Conservation (phyloP, 2,888 invertebrate species). For the Melangyna quadrimaculata region DNA sequence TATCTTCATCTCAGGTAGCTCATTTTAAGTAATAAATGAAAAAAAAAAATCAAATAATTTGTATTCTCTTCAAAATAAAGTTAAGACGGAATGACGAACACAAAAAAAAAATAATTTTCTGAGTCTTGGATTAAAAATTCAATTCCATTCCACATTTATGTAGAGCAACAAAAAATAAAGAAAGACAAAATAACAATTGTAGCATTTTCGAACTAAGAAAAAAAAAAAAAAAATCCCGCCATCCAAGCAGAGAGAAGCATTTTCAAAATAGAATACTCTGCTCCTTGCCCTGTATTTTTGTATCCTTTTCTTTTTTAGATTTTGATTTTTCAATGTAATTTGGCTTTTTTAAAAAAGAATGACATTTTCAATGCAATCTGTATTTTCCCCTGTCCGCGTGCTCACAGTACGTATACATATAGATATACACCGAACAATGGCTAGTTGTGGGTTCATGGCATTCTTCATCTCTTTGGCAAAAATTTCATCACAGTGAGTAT, state of each 20-base stretch:
- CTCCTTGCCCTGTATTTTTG: background rate
- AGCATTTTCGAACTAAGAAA: conserved; percentile 10
- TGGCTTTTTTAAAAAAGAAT: conserved; percentile 40
- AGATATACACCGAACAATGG: background rate
- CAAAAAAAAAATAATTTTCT: background rate
- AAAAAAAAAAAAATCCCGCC: background rate
- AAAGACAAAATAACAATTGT: conserved; percentile 7
- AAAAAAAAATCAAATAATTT: too few relatives aligned
- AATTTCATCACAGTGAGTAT: conserved; percentile 45
- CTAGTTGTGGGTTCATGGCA: conserved; percentile 19
- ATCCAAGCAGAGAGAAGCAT: background rate
- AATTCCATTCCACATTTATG: conserved; percentile 38
- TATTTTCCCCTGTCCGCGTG: background rate
- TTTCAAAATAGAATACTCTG: conserved; percentile 32
- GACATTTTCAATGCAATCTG: conserved; percentile 34
- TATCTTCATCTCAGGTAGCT: too few relatives aligned
- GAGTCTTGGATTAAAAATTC: conserved; percentile 53
- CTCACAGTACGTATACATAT: background rate
- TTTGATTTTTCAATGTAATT: conserved; percentile 33
- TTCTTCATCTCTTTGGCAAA: conserved; percentile 30
- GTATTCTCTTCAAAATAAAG: too few relatives aligned
- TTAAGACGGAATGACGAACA: too few relatives aligned
- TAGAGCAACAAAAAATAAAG: background rate
- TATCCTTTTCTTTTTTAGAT: background rate
- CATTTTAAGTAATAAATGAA: too few relatives aligned